These are phyloP conservation scores for Dreissena rostriformis DNA, from an alignment of 1,140 invertebrate species.

Conservation along the genomic window DNA sequence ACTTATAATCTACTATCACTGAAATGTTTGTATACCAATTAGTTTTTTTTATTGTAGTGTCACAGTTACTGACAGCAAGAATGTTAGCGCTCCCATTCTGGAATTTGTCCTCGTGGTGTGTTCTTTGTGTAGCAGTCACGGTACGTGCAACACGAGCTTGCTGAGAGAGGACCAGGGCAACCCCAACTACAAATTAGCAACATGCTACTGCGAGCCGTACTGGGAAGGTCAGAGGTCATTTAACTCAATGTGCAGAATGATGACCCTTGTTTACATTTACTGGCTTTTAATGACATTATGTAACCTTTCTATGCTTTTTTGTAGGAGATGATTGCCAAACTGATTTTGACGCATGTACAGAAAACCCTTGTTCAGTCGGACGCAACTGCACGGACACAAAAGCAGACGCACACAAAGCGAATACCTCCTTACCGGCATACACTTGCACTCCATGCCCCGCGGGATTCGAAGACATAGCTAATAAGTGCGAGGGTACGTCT, in stretches of 20 bases:
- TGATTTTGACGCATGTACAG: neutral
- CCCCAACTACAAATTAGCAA: slow-evolving; percentile 43
- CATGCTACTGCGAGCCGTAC: slow-evolving; percentile 29
- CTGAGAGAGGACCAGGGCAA: slow-evolving; percentile 31
- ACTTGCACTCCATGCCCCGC: neutral
- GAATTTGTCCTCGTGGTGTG: slow-evolving; percentile 41
- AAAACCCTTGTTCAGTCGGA: too few relatives aligned
- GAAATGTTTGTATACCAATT: neutral
- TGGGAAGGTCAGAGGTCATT: slow-evolving; percentile 36
- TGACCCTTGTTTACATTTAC: too few relatives aligned
- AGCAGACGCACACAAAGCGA: neutral
- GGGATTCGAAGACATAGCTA: too few relatives aligned
- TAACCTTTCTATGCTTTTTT: neutral
- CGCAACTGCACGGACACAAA: too few relatives aligned
- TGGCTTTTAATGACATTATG: neutral
- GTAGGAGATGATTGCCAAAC: neutral
- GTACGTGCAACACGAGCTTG: slow-evolving; percentile 18
- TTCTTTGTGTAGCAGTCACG: slow-evolving; percentile 34
- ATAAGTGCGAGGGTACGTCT: too few relatives aligned
- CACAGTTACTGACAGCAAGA: slow-evolving; percentile 17
- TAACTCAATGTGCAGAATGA: neutral
- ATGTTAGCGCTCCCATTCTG: slow-evolving; percentile 14
- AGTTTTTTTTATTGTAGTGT: neutral
- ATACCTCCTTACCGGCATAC: neutral
- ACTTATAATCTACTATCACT: neutral